phyloP scores from a whole-genome alignment of 2,888 invertebrate genomes.

The Apamea epomidion region DNA sequence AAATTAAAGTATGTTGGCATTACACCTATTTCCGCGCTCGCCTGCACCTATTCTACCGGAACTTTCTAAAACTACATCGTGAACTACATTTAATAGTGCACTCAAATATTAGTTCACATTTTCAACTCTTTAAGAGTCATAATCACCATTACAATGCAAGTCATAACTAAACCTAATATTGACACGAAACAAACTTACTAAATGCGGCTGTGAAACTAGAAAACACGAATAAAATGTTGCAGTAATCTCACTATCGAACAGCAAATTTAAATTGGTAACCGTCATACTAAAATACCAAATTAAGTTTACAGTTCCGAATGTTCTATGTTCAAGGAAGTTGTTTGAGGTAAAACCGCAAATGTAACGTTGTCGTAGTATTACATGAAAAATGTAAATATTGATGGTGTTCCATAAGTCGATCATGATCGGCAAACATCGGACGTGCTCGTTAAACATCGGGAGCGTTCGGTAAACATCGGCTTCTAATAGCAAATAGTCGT shows the following conservation, averaged over 20 bases:
- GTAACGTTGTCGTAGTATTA: conserved; percentile 47
- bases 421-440: conserved; percentile 72
- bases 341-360: conserved; percentile 19
- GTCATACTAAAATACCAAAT: conserved; percentile 54
- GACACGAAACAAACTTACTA: conserved; percentile 49
- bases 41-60: background rate
- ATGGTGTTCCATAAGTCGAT: conserved; percentile 68
- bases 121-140: conserved; percentile 62
- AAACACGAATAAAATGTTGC: background rate
- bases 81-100: conserved; percentile 60
- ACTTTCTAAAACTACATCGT: conserved; percentile 62
- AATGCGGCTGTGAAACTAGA: conserved; percentile 25
- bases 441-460: conserved; percentile 62
- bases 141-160: conserved; percentile 66
- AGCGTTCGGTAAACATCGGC: conserved; percentile 63
- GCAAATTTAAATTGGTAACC: conserved; percentile 50
- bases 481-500: conserved; percentile 58
- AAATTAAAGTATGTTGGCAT: background rate
- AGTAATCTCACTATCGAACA: background rate
- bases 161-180: conserved; percentile 68
- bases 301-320: conserved; percentile 26
- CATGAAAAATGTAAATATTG: conserved; percentile 68
- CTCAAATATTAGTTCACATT: conserved; percentile 64
- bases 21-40: background rate
- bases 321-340: background rate